phyloP scores from a whole-genome alignment of 2,888 invertebrate genomes.

The Drosophila picticornis region DNA sequence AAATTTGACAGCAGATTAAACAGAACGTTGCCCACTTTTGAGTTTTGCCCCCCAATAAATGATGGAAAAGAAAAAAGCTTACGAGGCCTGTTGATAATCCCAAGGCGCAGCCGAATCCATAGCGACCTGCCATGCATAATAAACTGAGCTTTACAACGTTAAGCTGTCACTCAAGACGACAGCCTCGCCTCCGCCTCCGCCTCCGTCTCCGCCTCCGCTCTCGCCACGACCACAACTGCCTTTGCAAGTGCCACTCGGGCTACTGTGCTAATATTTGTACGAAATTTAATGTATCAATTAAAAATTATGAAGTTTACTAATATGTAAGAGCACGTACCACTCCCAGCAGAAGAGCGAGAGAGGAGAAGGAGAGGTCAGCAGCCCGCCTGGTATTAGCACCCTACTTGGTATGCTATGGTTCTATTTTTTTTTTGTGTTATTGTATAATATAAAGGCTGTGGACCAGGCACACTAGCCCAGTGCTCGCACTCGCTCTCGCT shows the following conservation, averaged over 20 bases:
- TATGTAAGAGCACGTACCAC: constrained; percentile 84
- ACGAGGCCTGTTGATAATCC: constrained; percentile 54
- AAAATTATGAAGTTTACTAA: constrained; percentile 85
- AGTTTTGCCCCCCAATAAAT: constrained; percentile 8
- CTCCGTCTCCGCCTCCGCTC: too few relatives aligned
- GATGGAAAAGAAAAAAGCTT: constrained; percentile 19
- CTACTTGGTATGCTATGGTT: constrained; percentile 71
- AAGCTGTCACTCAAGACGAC: constrained; percentile 77
- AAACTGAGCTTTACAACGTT: constrained; percentile 76
- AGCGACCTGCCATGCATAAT: constrained; percentile 68
- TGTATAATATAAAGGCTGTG: constrained; percentile 74
- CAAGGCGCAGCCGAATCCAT: constrained; percentile 33
- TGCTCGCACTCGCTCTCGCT: neutral
- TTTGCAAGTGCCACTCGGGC: constrained; percentile 21
- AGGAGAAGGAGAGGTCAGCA: constrained; percentile 6
- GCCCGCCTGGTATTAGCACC: constrained; percentile 62
- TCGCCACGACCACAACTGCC: neutral
- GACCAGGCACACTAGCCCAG: constrained; percentile 9
- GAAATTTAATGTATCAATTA: constrained; percentile 85
- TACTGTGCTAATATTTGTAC: constrained; percentile 75
- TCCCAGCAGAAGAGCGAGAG: constrained; percentile 2
- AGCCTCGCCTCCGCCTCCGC: neutral
- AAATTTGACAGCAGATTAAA: constrained; percentile 56
- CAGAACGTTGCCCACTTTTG: constrained; percentile 36
- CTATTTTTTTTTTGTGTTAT: constrained; percentile 70